Base-by-base conservation (phyloP, 2,888 invertebrate species). In the Pammene aurita region DNA sequence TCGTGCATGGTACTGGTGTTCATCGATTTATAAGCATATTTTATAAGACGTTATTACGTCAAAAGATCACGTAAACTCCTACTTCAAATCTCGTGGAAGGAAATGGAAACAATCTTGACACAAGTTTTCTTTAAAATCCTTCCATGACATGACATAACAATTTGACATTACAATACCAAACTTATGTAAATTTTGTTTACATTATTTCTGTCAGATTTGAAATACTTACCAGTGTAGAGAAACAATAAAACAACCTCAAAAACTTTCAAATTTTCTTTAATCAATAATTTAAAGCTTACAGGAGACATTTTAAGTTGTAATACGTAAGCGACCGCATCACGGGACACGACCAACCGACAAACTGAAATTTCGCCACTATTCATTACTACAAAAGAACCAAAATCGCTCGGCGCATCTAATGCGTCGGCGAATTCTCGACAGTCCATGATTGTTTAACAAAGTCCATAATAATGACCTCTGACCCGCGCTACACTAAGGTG, bases 251-350 rank as follows among this genome's bases (percentile, higher is more conserved):
- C 85, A 67, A 70, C 75, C 74, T 9, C 26, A 44, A 35, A 71
- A 88, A 92, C 90, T 90, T 92, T 88, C 77, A 88, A 90, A 85
- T 91, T 90, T 85, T 88, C 87, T 92, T 92, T 92, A 91, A 85
- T 91, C 88, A 90, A 89, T 91, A 91, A 91, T 91, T 92, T 92
- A 92, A 91, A 92, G 92, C 92, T 91, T 90, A 90, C 87, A 89
- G 85, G 85, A 86, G 86, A 88, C 85, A 87, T 84, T 82, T 87
- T 82, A 81, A 83, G 69, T 85, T 81, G 80, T 82, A 84, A 82
- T 74, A 80, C 78, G 80, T 74, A 76, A 74, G 77, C 78, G 81
- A 74, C 78, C 75, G 73, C 76, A 75, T 76, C 61, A 66, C 71
- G 72, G 63, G 73, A 72, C 73, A 72, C 72, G 66, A 72, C 68